Conservation (phyloP, 1,140 invertebrate genomes). For the Muscidifurax raptorellus region DNA sequence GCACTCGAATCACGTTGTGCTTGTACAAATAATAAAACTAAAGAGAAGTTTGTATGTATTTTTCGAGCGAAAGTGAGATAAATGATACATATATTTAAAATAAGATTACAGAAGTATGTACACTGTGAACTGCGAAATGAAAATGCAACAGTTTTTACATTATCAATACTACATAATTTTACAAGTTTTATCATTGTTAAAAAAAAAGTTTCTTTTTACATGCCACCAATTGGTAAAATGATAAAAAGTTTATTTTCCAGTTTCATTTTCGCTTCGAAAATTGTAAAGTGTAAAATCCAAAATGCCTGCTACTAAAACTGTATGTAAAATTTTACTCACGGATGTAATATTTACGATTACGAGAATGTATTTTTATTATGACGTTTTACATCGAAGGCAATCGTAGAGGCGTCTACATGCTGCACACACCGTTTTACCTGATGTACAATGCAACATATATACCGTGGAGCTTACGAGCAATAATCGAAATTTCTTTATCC, state of each 20-base stretch:
- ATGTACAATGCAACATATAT: neutral
- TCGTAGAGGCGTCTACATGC: constrained; percentile 10
- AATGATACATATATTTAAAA: neutral
- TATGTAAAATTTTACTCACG: constrained; percentile 21
- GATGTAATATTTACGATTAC: constrained; percentile 5
- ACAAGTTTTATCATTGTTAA: neutral
- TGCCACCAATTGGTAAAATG: too few relatives aligned
- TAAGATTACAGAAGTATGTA: constrained; percentile 8
- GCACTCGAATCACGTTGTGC: neutral
- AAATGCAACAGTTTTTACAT: neutral
- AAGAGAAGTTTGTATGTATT: constrained; percentile 14
- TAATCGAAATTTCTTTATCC: constrained; percentile 38
- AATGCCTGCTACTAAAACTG: constrained; percentile 16
- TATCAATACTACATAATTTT: neutral
- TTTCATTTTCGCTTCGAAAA: constrained; percentile 28
- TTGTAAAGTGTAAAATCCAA: neutral
- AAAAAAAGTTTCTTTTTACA: too few relatives aligned
- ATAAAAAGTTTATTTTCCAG: neutral
- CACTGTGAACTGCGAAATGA: constrained; percentile 12
- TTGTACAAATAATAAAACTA: constrained; percentile 19
- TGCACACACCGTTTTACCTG: constrained; percentile 12
- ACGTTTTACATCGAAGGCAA: constrained; percentile 34
- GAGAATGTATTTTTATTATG: constrained; percentile 31
- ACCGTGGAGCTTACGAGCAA: constrained; percentile 36
- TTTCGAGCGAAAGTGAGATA: neutral